Base-by-base conservation (phyloP, 2,888 invertebrate species). In the Gasteruption jaculator region DNA sequence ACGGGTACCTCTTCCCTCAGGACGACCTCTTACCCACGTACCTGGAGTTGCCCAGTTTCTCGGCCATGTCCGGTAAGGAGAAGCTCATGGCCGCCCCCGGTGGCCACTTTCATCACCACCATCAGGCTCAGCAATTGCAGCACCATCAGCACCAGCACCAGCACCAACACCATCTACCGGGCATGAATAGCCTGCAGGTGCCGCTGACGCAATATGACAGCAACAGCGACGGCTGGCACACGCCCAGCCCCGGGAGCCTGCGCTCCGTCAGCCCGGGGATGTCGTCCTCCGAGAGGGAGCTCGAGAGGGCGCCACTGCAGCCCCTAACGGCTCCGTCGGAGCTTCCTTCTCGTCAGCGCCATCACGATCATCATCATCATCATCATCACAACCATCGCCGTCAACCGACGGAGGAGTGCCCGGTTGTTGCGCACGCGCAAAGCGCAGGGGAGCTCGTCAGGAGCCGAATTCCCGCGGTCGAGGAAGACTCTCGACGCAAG, bases 161-260 rank as follows among this genome's bases (percentile, higher is more conserved):
- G 43, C 49, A 52, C 47, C 4, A 42, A 50, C 22, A 26, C 48
- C 14, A 47, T n/a, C 33, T 49, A 15, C 54, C 57, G 2, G 56
- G 49, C 36, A n/a, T 53, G 56, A 25, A 46, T 49, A 29, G 41
- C 57, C 5, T 56, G 56, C 39, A 56, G 56, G 15, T 46, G 48
- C 4, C n/a, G n/a, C n/a, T n/a, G 29, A 45, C 2, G 10, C 40
- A 5, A n/a, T 61, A 62, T 26, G 65, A 65, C 20, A 60, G 58
- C 43, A 62, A 63, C 46, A 68, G 68, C 53, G 70, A 71, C 49
- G 68, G 68, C 5, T 71, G 70, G 69, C 63, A 71, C 43, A 69
- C 70, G 2, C 70, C 70, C 2, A 69, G 69, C 44, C 69, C 69
- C 1, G 61, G 65, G 0, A 69, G 68, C 45, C 38, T 67, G 5